Percentiles rank a stretch among this genome's conserved stretches.
phyloP scores from a whole-genome alignment of 2,113 vertebrate species.

The Sprattus sprattus region DNA sequence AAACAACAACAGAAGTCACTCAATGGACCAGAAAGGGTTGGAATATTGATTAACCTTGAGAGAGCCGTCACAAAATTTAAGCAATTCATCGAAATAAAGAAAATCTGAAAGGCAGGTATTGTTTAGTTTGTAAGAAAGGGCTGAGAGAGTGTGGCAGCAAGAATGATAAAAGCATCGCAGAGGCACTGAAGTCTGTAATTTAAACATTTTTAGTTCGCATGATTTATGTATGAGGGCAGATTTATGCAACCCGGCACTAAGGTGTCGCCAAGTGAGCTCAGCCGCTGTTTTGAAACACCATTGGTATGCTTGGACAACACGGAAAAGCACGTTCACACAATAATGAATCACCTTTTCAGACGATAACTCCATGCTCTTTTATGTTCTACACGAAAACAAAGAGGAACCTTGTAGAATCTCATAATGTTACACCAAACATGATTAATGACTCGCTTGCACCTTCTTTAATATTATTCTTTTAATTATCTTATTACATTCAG shows the following conservation, averaged over 20 bases:
- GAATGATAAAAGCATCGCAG: background rate
- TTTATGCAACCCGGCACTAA: background rate
- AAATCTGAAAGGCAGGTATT: background rate
- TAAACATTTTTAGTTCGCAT: constrained; percentile 8
- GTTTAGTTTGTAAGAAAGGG: background rate
- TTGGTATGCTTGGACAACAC: background rate
- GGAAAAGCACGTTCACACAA: background rate
- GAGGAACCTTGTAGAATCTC: background rate
- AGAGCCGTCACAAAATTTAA: background rate
- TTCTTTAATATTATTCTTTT: background rate
- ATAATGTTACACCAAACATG: background rate
- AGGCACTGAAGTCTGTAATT: constrained; percentile 6
- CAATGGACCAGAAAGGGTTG: background rate
- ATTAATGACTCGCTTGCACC: background rate
- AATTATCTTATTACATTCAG: background rate
- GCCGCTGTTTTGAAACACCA: background rate
- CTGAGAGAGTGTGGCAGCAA: background rate
- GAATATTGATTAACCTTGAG: background rate
- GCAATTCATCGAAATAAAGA: background rate
- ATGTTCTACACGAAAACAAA: background rate
- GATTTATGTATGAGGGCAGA: background rate
- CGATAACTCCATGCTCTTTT: background rate
- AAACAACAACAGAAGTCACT: background rate
- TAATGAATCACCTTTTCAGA: background rate
- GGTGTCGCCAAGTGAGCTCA: background rate